Percentiles rank a stretch among this genome's conserved stretches.
Evolutionary conservation across 2,113 vertebrate genomes (phyloP).

Genomic region (Orthonyx spaldingii): DNA sequence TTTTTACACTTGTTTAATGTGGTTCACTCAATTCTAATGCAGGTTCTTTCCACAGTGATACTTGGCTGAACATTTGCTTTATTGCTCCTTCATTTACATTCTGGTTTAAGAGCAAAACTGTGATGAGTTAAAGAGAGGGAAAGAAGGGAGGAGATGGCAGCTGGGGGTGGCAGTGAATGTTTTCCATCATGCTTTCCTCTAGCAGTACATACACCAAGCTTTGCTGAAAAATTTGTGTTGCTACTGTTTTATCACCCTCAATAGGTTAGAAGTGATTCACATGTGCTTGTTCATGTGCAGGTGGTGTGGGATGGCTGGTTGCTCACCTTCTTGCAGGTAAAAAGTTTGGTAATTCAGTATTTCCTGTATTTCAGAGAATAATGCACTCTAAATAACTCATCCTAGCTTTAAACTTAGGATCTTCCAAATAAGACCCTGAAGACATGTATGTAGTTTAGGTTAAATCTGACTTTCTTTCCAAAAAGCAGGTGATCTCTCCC

Average conservation of each 20-base stretch:
- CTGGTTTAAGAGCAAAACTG: neutral
- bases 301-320: neutral
- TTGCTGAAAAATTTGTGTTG: neutral
- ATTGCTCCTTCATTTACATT: neutral
- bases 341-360: neutral
- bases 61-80: neutral
- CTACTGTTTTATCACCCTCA: neutral
- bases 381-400: neutral
- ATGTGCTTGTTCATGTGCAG: neutral
- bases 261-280: neutral
- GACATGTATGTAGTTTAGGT: neutral
- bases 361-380: neutral
- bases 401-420: neutral
- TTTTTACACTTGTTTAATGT: neutral
- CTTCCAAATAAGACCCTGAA: neutral
- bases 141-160: neutral
- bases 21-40: neutral
- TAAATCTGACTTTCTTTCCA: neutral
- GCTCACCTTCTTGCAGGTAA: neutral
- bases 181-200: neutral
- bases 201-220: neutral
- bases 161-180: neutral
- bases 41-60: neutral
- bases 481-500: neutral
- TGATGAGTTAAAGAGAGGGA: neutral